Evolutionary conservation across 2,113 vertebrate genomes (phyloP), one percentile per base, ranked within the genome.

Genomic region (Grantiella picta): DNA sequence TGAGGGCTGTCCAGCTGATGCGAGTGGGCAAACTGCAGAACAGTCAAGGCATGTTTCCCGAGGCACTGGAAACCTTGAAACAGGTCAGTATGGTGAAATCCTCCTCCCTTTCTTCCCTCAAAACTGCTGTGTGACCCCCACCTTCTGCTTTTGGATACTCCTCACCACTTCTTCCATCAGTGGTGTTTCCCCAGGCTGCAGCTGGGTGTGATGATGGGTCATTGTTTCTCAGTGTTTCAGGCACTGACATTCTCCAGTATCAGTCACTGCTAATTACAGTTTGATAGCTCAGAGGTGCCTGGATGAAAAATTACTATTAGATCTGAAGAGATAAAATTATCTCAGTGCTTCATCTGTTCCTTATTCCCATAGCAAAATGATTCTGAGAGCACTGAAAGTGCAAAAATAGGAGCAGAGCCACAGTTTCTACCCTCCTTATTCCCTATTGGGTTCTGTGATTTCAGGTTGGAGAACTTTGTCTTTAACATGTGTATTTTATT

Each of bases 21-120:
- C 98, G 99, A 94, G 98, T 99, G 9, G 99, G 98, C 81, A 99
- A 99, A 81, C 96, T 99, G 81, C 99, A 99, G 95, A 97, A 99
- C 78, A 98, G 98, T 75, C 98, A 98, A 92, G 98, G 93, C 78
- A 97, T 97, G 92, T 96, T 98, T 63, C 91, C 97, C 47, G 98
- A 99, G 12, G 98, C 99, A 0, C 95, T 98, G 97, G 97, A 97
- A 86, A 99, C 98, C n/a, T 98, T 99, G 85, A 98, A 96, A 85
- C 96, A 99, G 99, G 99, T 99, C 76, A 97, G 98, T 98, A 49
- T 57, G 57, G 16, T 54, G 40, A 76, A 40, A 4, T 82, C 18
- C 17, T 42, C 22, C 40, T 71, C 21, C 10, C 5, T 54, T 3
- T 0, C 59, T 86, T 65, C 20, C 47, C 38, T 38, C 2, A 0